Conservation (phyloP, 2,888 invertebrate genomes). For the Dioctria rufipes region DNA sequence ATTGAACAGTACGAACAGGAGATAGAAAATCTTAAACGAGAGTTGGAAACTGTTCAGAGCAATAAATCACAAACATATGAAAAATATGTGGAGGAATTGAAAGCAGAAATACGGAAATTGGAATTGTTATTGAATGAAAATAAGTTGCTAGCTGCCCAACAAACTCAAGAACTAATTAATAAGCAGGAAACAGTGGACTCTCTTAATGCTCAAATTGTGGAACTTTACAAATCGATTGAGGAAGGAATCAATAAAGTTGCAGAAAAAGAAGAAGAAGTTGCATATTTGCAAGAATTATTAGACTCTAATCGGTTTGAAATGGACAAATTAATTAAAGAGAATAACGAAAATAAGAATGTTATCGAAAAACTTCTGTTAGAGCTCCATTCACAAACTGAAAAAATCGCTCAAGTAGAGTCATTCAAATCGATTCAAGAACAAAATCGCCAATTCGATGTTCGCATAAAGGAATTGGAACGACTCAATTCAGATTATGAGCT, state of each 20-base stretch:
- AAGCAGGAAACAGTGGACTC: conserved; percentile 77
- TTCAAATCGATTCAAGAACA: conserved; percentile 65
- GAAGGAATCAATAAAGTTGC: conserved; percentile 73
- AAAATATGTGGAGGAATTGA: conserved; percentile 62
- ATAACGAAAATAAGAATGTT: conserved; percentile 65
- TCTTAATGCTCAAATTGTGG: conserved; percentile 74
- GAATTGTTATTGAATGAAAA: conserved; percentile 67
- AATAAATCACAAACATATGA: conserved; percentile 68
- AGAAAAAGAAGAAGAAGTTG: conserved; percentile 72
- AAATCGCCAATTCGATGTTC: conserved; percentile 67
- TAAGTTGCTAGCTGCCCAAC: conserved; percentile 64
- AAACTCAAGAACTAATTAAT: conserved; percentile 71
- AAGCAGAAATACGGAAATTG: conserved; percentile 64
- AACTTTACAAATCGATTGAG: conserved; percentile 75
- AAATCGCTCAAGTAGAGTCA: conserved; percentile 57
- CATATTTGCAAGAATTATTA: conserved; percentile 70
- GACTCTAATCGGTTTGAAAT: conserved; percentile 72
- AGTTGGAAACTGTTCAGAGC: conserved; percentile 72
- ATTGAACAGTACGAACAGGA: conserved; percentile 66
- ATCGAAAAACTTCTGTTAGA: conserved; percentile 62
- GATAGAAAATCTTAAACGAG: conserved; percentile 70
- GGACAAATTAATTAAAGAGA: conserved; percentile 70
- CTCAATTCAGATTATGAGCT: conserved; percentile 72
- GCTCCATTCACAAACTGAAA: conserved; percentile 60
- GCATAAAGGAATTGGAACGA: conserved; percentile 69